phyloP scores from a whole-genome alignment of 2,113 vertebrate species.

The Hepsetus odoe region DNA sequence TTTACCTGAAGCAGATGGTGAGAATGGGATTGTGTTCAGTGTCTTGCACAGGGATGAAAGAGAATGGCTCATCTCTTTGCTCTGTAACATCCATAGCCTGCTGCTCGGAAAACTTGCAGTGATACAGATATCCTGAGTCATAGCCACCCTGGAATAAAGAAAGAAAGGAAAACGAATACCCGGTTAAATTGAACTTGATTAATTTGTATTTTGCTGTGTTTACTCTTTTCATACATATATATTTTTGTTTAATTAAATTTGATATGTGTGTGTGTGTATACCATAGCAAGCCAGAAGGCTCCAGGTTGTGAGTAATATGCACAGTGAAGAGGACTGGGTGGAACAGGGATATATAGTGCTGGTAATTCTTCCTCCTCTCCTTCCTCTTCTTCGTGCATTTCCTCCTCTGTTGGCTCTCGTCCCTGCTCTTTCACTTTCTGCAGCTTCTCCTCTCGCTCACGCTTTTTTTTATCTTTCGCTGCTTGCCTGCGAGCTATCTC shows the following conservation, averaged over 20 bases:
- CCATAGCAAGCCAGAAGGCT: conserved; percentile 94
- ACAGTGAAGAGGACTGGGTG: conserved; percentile 84
- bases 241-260: background rate
- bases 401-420: conserved; percentile 58
- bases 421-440: conserved; percentile 63
- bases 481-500: conserved; percentile 74
- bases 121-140: conserved; percentile 90
- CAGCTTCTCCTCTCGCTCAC: conserved; percentile 61
- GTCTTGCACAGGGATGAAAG: conserved; percentile 72
- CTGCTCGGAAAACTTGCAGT: conserved; percentile 83
- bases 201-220: background rate
- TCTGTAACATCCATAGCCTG: conserved; percentile 60
- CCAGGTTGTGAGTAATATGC: conserved; percentile 89
- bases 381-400: conserved; percentile 54
- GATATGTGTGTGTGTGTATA: conserved; percentile 58
- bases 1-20: conserved; percentile 84
- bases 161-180: background rate
- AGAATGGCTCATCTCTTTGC: conserved; percentile 83
- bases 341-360: conserved; percentile 74
- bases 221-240: background rate
- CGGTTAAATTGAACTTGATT: too few species aligned
- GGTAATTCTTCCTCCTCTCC: conserved; percentile 78
- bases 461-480: conserved; percentile 64
- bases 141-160: conserved; percentile 79
- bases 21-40: conserved; percentile 80